These are phyloP conservation scores for Sebastes fasciatus DNA, from an alignment of 2,113 vertebrate species.

Conservation along the genomic window DNA sequence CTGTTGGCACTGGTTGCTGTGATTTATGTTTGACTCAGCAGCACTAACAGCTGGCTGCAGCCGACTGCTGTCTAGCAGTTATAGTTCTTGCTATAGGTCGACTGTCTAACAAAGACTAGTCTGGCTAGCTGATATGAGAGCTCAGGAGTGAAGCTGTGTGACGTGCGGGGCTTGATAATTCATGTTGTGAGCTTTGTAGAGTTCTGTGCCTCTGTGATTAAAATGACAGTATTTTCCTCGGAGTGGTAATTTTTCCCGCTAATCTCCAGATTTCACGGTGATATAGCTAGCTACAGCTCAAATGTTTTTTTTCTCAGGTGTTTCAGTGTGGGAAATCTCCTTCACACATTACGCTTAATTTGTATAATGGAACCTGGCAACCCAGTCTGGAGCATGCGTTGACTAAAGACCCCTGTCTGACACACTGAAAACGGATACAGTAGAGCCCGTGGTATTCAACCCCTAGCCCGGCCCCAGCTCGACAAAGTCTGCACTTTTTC, in stretches of 20 bases:
- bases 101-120: background rate
- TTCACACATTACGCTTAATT: background rate
- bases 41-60: conserved; percentile 8
- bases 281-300: no score
- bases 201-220: background rate
- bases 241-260: no score
- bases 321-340: background rate
- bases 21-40: conserved; percentile 17
- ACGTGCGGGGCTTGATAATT: background rate
- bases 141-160: background rate
- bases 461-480: background rate
- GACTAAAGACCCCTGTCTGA: background rate
- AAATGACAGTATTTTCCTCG: background rate
- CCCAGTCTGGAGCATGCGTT: background rate
- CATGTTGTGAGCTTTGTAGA: background rate
- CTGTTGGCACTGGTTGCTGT: conserved; percentile 1
- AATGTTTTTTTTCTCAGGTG: no score
- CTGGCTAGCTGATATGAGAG: conserved; percentile 1
- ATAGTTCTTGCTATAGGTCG: background rate
- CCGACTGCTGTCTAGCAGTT: conserved; percentile 10
- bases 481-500: background rate
- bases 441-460: background rate
- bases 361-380: background rate
- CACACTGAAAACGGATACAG: background rate
- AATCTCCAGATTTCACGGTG: no score